These are phyloP conservation scores for Tonatia bakeri DNA, from an alignment of 2,113 vertebrate species.

Conservation along the genomic window DNA sequence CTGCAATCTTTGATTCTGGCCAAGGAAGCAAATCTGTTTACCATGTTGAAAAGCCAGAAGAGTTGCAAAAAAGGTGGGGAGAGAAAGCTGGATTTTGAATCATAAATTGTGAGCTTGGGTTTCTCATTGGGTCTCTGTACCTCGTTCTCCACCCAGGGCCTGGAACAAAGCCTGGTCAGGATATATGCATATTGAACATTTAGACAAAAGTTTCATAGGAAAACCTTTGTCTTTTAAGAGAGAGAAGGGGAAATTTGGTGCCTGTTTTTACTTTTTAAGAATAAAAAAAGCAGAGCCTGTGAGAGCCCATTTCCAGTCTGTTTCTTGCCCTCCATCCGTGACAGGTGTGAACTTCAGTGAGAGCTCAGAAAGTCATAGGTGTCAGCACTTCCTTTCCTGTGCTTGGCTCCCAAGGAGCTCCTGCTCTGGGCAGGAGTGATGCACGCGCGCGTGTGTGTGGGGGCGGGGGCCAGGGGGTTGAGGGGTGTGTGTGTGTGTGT, in stretches of 20 bases:
- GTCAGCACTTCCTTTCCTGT: not conserved
- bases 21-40: conserved; percentile 47
- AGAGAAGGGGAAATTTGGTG: not conserved
- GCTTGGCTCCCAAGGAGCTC: not conserved
- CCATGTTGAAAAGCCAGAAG: conserved; percentile 1
- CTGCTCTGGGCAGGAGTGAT: fast-evolving
- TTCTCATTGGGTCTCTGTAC: not conserved
- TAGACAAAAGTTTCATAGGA: not conserved
- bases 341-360: not conserved
- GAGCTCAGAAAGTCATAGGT: not conserved
- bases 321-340: not conserved
- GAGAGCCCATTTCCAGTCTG: not conserved
- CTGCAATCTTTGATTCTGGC: not conserved
- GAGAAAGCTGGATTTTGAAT: conserved; percentile 19
- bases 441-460: not conserved
- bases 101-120: not conserved
- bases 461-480: no score
- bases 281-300: not conserved
- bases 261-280: conserved; percentile 18
- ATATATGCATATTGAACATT: not conserved
- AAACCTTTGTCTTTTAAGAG: conserved; percentile 2
- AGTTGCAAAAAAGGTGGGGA: not conserved
- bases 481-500: no score
- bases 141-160: not conserved
- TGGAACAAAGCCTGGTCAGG: not conserved